Conservation (phyloP, 2,888 invertebrate genomes). For the Ophraella communa region DNA sequence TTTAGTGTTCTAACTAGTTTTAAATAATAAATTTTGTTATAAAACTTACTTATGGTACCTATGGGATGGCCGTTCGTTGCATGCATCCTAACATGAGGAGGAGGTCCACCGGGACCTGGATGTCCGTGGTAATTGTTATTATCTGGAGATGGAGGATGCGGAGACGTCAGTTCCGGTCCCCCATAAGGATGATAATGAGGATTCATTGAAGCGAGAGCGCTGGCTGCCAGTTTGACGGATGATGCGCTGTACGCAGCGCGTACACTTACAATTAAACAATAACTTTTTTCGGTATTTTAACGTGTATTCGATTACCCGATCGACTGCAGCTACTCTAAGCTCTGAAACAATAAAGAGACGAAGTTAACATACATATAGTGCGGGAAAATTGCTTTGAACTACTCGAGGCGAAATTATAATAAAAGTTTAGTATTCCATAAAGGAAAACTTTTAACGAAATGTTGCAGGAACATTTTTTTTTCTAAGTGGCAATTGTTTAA, state of each 20-base stretch:
- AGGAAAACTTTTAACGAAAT: too few species aligned
- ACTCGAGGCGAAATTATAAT: too few species aligned
- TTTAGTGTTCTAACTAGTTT: too few species aligned
- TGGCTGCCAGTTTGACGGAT: conserved; percentile 85
- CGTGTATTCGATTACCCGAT: conserved; percentile 12
- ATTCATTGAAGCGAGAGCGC: conserved; percentile 85
- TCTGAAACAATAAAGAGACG: conserved; percentile 10
- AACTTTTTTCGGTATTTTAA: background rate
- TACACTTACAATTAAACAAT: conserved; percentile 22
- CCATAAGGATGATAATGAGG: conserved; percentile 86
- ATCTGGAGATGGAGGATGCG: conserved; percentile 78
- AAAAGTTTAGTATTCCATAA: too few species aligned
- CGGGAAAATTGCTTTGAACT: too few species aligned
- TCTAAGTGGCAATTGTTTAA: too few species aligned
- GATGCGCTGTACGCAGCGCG: conserved; percentile 44
- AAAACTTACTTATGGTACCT: conserved; percentile 55
- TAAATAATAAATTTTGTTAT: too few species aligned
- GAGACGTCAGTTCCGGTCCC: conserved; percentile 76
- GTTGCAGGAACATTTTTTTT: too few species aligned
- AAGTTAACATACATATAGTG: too few species aligned
- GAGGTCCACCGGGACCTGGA: conserved; percentile 61
- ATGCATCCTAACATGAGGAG: conserved; percentile 56
- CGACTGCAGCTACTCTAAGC: conserved; percentile 3
- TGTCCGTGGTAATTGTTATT: conserved; percentile 68
- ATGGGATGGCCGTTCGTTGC: conserved; percentile 60